These are phyloP conservation scores for Pocota personata DNA, from an alignment of 2,888 invertebrate species.

Conservation along the genomic window DNA sequence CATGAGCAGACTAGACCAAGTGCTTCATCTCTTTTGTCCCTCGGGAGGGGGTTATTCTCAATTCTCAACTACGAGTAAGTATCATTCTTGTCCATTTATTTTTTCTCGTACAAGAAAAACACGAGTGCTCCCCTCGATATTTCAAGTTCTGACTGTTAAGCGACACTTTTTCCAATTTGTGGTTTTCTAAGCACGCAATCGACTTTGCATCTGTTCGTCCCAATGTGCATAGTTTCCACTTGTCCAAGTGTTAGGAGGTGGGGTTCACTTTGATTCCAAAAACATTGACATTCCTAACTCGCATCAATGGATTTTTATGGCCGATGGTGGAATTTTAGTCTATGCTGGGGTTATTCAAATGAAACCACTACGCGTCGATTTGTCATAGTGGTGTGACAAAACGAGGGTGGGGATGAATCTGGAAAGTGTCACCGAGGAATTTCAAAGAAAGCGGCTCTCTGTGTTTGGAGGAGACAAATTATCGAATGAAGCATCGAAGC, in stretches of 20 bases:
- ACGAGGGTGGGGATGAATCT: constrained; percentile 40
- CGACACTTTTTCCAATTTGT: constrained; percentile 72
- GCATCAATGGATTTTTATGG: constrained; percentile 68
- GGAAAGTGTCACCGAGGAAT: constrained; percentile 63
- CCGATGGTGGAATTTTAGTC: constrained; percentile 59
- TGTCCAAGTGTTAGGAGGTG: constrained; percentile 50
- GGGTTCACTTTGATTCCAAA: constrained; percentile 17
- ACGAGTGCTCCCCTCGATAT: constrained; percentile 8
- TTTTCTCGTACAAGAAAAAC: constrained; percentile 3
- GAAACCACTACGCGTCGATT: constrained; percentile 64
- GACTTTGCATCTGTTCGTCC: constrained; percentile 62
- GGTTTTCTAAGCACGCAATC: constrained; percentile 62
- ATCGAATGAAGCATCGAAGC: constrained; percentile 67
- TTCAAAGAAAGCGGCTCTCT: constrained; percentile 59
- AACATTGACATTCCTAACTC: constrained; percentile 53
- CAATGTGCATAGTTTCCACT: constrained; percentile 48
- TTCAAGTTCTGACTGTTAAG: constrained; percentile 25
- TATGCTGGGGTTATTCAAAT: constrained; percentile 65
- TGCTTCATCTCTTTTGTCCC: constrained; percentile 9
- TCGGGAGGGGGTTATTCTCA: background rate
- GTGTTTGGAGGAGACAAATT: constrained; percentile 61
- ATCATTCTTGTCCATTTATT: constrained; percentile 24
- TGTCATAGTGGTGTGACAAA: constrained; percentile 27
- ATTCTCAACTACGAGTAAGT: background rate
- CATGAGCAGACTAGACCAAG: background rate